These are phyloP conservation scores for Pteria penguin DNA, from an alignment of 2,888 invertebrate genomes.

Conservation along the genomic window DNA sequence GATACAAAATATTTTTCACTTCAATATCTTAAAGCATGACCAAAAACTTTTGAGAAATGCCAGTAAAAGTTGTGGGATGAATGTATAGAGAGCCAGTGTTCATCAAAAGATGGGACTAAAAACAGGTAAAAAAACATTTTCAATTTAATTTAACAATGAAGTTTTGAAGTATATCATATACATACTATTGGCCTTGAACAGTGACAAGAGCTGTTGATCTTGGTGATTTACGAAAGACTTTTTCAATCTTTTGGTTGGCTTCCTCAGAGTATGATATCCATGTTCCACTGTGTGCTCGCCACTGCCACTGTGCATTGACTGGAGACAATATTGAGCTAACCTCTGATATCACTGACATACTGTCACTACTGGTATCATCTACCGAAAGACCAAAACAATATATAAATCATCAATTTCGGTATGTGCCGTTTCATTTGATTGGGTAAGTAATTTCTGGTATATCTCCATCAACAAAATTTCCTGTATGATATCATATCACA, in stretches of 20 bases:
- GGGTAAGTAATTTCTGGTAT: too few relatives aligned
- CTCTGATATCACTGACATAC: neutral
- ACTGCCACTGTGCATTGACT: neutral
- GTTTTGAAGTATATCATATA: neutral
- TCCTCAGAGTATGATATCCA: neutral
- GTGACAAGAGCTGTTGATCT: neutral
- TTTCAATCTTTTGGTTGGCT: neutral
- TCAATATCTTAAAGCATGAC: too few relatives aligned
- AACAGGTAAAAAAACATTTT: too few relatives aligned
- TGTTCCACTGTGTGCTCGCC: neutral
- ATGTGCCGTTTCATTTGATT: too few relatives aligned
- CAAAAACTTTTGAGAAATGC: too few relatives aligned
- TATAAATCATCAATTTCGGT: too few relatives aligned
- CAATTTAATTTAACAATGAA: neutral
- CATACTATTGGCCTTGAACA: neutral
- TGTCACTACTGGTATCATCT: neutral
- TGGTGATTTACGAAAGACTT: neutral
- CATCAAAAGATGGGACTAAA: too few relatives aligned
- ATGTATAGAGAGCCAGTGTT: too few relatives aligned
- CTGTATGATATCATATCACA: too few relatives aligned
- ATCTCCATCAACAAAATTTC: too few relatives aligned
- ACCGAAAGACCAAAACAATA: neutral
- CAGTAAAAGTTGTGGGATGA: too few relatives aligned
- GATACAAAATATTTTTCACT: too few relatives aligned
- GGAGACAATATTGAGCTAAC: neutral